Evolutionary conservation across 2,888 invertebrate species (phyloP).

Genomic region (Spisula solida): DNA sequence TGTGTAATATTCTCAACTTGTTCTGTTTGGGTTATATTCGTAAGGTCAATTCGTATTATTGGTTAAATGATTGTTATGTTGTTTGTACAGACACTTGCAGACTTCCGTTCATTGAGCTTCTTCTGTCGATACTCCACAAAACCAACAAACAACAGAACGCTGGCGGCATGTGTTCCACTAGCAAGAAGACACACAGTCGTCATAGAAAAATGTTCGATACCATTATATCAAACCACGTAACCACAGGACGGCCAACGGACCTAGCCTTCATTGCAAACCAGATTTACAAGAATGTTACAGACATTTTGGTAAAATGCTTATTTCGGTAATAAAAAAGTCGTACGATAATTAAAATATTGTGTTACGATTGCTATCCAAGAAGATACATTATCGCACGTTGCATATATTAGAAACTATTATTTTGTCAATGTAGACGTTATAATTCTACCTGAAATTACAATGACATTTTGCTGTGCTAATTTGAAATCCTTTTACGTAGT

Average conservation of each 20-base stretch:
- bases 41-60: no score
- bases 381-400: not conserved
- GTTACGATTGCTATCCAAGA: not conserved
- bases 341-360: not conserved
- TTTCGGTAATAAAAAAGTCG: not conserved
- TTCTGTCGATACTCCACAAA: not conserved
- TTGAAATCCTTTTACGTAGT: no score
- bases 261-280: conserved; percentile 53
- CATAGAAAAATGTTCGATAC: conserved; percentile 48
- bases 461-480: no score
- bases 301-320: conserved; percentile 62
- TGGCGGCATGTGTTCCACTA: not conserved
- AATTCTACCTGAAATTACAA: no score
- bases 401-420: no score
- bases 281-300: conserved; percentile 68
- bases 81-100: conserved; percentile 17
- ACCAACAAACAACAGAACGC: not conserved
- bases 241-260: conserved; percentile 29
- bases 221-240: conserved; percentile 53
- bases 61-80: not conserved
- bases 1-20: no score
- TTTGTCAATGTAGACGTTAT: no score
- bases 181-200: not conserved
- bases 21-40: no score
- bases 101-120: conserved; percentile 18